Base-by-base conservation (phyloP, 2,888 invertebrate genomes). In the Drosophila gaucha region DNA sequence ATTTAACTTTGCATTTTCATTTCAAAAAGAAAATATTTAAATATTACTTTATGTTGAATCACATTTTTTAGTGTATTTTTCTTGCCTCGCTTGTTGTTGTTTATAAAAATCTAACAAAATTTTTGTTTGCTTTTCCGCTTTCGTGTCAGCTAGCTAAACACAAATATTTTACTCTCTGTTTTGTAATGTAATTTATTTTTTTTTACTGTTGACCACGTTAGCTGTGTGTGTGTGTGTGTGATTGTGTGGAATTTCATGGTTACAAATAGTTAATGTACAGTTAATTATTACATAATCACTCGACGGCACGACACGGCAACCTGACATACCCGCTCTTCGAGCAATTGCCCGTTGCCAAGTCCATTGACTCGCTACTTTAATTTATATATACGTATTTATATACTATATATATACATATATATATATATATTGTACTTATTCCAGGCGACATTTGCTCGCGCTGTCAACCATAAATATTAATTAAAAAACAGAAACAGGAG, bases 181-280 rank as follows among this genome's bases (percentile, higher is more conserved):
- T 36, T 59, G 30, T 22, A 22, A 14, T 50, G 18, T 28, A 50
- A 49, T 52, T 38, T 22, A 6, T 38, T 24, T 44, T 44, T 20
- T 6, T 18, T 46, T 31, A 12, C 4, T 20, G 12, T 39, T 44
- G 16, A 46, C 50, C 68, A 52, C 52, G 57, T 71, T n/a, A 57
- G 46, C 30, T 36, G 30, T 50, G 46, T 14, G 41, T 14, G 41
- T 14, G 24, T 14, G 41, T 22, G 22, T 20, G 30, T 46, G 46
- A n/a, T n/a, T 6, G 20, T 31, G 14, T 35, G 85, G 69, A 84
- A 84, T 84, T 84, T 88, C 87, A 88, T 88, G 84, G 88, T 72
- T 84, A 84, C 88, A 84, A 84, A 84, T 84, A 84, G 85, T 86
- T 84, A 88, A 88, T 84, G 84, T 88, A 71, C 67, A 88, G 87